Evolutionary conservation across 1,140 invertebrate genomes (phyloP).

Genomic region (Wiebesia pumilae): DNA sequence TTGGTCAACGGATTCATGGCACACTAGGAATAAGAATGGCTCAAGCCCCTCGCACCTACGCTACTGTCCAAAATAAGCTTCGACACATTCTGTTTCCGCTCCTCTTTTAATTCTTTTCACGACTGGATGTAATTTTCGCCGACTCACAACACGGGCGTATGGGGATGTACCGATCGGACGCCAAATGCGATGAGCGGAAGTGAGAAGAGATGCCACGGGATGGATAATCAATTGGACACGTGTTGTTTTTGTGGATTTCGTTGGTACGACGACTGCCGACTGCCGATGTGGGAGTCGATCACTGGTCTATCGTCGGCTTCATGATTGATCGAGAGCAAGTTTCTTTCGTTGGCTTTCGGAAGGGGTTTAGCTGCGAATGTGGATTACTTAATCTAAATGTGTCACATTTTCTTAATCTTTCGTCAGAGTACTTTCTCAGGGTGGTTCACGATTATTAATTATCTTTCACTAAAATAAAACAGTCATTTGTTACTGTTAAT

Average conservation of each 20-base stretch:
- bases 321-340: no score
- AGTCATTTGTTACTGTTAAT: no score
- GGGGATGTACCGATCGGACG: neutral
- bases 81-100: neutral
- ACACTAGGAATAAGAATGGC: neutral
- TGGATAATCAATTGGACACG: neutral
- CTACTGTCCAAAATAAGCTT: neutral
- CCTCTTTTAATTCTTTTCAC: neutral
- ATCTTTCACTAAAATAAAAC: no score
- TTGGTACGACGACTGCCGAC: no score
- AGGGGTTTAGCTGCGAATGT: no score
- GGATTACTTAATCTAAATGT: no score
- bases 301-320: no score
- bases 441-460: no score
- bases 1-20: neutral
- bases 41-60: neutral
- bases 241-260: neutral
- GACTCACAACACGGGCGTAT: neutral
- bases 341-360: no score
- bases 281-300: no score
- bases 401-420: no score
- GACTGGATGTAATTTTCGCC: neutral
- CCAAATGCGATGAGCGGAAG: neutral
- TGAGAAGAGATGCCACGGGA: neutral
- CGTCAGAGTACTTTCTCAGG: no score